phyloP scores from a whole-genome alignment of 2,888 invertebrate genomes.

The Gastrophysa polygoni region DNA sequence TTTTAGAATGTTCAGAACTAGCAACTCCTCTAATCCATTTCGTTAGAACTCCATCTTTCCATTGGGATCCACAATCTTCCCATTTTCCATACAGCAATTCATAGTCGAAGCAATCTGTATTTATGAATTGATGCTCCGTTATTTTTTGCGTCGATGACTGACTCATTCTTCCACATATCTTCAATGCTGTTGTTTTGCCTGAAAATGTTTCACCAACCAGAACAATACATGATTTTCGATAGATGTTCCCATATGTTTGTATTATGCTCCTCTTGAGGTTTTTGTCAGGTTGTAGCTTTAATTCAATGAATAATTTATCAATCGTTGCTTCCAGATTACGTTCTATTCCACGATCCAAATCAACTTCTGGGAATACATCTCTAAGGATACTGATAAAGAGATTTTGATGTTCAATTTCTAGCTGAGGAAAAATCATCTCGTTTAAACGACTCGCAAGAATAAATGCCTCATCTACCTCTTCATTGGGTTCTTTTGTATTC shows the following conservation, averaged over 20 bases:
- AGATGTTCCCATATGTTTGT: constrained; percentile 87
- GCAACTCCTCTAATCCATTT: constrained; percentile 77
- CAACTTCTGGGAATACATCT: constrained; percentile 81
- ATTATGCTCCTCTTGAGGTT: constrained; percentile 78
- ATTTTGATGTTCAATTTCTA: constrained; percentile 81
- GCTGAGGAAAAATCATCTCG: constrained; percentile 86
- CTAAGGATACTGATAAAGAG: constrained; percentile 82
- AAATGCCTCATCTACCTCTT: constrained; percentile 73
- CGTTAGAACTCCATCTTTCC: constrained; percentile 83
- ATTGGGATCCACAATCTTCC: constrained; percentile 79
- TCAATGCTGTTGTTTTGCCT: constrained; percentile 79
- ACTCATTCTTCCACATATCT: constrained; percentile 73
- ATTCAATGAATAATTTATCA: constrained; percentile 62
- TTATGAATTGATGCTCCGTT: constrained; percentile 59
- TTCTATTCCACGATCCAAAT: constrained; percentile 58
- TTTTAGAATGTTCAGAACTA: constrained; percentile 68
- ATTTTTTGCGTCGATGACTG: constrained; percentile 12
- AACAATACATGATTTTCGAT: constrained; percentile 82
- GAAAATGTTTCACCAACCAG: constrained; percentile 79
- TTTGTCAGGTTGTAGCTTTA: constrained; percentile 73
- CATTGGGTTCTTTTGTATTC: constrained; percentile 72
- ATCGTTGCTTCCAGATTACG: constrained; percentile 59
- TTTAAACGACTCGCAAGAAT: constrained; percentile 78
- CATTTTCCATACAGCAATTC: constrained; percentile 86
- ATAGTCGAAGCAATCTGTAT: constrained; percentile 88